Evolutionary conservation across 2,888 invertebrate genomes (phyloP), one percentile per base, ranked within the genome.

Genomic region (Brachyptera risi): DNA sequence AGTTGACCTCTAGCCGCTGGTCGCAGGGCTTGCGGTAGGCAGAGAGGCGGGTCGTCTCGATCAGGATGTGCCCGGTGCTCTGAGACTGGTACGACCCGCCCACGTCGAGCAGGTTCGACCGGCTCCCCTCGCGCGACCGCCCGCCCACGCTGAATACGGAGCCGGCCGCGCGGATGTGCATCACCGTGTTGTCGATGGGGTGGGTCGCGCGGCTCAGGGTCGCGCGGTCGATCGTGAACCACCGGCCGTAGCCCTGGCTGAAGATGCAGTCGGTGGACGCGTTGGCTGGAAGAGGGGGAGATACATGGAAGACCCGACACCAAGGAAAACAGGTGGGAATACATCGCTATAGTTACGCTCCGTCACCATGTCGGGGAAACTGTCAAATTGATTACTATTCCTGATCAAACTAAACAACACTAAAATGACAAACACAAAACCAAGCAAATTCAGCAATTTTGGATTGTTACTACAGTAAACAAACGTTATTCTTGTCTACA

Each of bases 151-250:
- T 68, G 63, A 71, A 73, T 58, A 73, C 68, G 56, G 72, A 72
- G 47, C 74, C 74, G 59, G 73, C 73, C 51, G 73, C 74, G 31
- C 74, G 71, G 63, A 74, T 74, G 65, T 71, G 71, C 65, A 73
- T 71, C 42, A 70, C 69, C 63, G 72, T 71, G 67, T 73, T 73
- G 69, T 73, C 73, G 60, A 72, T 72, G 27, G 72, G 73, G 61
- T n/a, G 31, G 19, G 44, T 44, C 64, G 68, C 63, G 44, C 67
- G 63, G 42, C 67, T 59, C 26, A 67, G 68, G 58, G 69, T 68
- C 57, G 70, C 64, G 59, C 69, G 69, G 5, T 19, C 19, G 59
- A 72, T 68, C 62, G 68, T 69, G 63, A 72, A 70, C 72, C 71
- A 72, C 57, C 70, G 71, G 68, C 70, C 70, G 64, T 71, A 70